A percentile compares a stretch with the other conserved stretches of the same genome.
Conservation (phyloP, 2,797 vertebrate species). For the Danio kyathit region DNA sequence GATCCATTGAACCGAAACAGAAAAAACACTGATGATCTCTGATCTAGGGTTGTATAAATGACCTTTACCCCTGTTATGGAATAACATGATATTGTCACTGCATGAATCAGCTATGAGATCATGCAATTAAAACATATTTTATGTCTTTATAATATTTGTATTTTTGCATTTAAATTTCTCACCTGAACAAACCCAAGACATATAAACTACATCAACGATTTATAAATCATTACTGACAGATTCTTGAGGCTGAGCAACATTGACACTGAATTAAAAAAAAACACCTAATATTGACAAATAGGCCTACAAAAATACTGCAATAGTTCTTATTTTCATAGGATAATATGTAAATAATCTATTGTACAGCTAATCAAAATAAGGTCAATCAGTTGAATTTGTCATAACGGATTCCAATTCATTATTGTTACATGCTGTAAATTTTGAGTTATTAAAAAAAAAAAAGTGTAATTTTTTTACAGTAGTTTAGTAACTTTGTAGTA, state of each 20-base stretch:
- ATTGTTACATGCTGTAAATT: too few relatives aligned
- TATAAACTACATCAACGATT: neutral
- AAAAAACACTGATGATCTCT: constrained; percentile 11
- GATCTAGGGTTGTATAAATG: constrained; percentile 1
- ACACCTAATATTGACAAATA: constrained; percentile 62
- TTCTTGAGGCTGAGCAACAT: neutral
- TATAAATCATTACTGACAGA: neutral
- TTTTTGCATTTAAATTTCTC: neutral
- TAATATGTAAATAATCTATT: neutral
- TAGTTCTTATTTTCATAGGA: constrained; percentile 40
- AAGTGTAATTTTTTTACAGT: too few relatives aligned
- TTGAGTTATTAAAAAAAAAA: too few relatives aligned
- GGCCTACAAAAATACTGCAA: too few relatives aligned
- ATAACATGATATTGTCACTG: neutral
- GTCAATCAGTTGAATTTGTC: neutral
- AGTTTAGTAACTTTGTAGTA: too few relatives aligned
- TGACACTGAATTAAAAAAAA: constrained; percentile 14
- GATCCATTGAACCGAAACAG: neutral
- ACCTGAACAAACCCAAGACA: neutral
- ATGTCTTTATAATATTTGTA: neutral
- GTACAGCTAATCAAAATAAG: neutral
- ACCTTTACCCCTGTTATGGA: constrained; percentile 18
- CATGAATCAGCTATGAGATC: constrained; percentile 10
- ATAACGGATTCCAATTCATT: neutral
- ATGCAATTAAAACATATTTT: neutral